These are phyloP conservation scores for Teleogryllus occipitalis DNA, from an alignment of 1,140 invertebrate genomes.

Conservation along the genomic window DNA sequence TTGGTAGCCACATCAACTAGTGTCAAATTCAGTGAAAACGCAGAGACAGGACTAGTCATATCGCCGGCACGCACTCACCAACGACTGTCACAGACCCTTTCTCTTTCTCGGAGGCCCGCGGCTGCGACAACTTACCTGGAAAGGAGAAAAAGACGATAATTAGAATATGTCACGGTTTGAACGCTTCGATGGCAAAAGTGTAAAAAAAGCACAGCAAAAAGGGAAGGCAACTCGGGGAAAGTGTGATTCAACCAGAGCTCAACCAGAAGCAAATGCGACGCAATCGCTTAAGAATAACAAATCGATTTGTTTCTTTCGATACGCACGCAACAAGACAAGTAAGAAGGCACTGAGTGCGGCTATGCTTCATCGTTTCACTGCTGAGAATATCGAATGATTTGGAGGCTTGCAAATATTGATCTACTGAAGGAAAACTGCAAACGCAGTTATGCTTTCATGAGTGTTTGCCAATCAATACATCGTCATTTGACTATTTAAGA, in stretches of 20 bases:
- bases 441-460: too few relatives aligned
- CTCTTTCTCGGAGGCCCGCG: not conserved
- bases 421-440: too few relatives aligned
- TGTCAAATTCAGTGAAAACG: not conserved
- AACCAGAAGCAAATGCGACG: not conserved
- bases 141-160: not conserved
- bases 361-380: too few relatives aligned
- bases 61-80: not conserved
- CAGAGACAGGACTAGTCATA: not conserved
- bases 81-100: not conserved
- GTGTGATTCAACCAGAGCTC: not conserved
- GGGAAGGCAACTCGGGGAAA: not conserved
- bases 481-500: too few relatives aligned
- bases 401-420: too few relatives aligned
- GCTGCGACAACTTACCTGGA: not conserved
- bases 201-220: not conserved
- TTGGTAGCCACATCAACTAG: not conserved
- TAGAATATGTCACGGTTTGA: not conserved
- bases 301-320: not conserved
- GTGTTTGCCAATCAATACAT: too few relatives aligned
- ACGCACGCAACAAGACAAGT: not conserved
- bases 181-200: not conserved
- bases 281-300: not conserved
- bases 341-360: too few relatives aligned
- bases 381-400: too few relatives aligned